phyloP scores from a whole-genome alignment of 2,113 vertebrate genomes.

The Catagonus wagneri region DNA sequence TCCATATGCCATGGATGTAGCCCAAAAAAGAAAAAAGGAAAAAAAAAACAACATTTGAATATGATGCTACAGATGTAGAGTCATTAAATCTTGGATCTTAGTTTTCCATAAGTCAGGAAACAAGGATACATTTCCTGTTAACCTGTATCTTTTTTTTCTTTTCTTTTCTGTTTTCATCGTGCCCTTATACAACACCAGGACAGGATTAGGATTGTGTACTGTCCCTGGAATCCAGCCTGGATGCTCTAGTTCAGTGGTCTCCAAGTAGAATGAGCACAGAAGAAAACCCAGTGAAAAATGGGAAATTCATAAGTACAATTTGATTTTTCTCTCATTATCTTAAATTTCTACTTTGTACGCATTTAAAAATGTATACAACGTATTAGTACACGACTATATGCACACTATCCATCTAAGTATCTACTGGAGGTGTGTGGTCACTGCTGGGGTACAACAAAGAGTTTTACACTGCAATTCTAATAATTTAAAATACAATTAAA shows the following conservation, averaged over 20 bases:
- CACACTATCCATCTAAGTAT: background rate
- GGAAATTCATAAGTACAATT: background rate
- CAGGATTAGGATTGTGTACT: background rate
- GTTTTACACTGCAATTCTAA: background rate
- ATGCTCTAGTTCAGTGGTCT: background rate
- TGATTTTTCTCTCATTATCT: conserved; percentile 3
- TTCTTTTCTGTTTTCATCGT: background rate
- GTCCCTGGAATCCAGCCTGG: background rate
- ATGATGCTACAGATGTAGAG: background rate
- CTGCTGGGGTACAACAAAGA: background rate
- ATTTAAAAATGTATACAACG: background rate
- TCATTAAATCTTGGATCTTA: conserved; percentile 11
- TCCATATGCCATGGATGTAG: too few relatives aligned
- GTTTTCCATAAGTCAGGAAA: background rate
- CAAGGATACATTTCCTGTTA: background rate
- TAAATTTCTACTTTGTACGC: background rate
- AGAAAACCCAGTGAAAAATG: background rate
- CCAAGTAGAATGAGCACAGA: background rate
- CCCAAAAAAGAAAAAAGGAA: too few relatives aligned
- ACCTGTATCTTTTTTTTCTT: background rate
- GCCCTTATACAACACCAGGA: background rate
- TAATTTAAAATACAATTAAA: conserved; percentile 4
- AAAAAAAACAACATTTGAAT: background rate
- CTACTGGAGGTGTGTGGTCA: background rate
- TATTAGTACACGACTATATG: background rate